Base-by-base conservation (phyloP, 2,888 invertebrate genomes). In the Netelia virgata region DNA sequence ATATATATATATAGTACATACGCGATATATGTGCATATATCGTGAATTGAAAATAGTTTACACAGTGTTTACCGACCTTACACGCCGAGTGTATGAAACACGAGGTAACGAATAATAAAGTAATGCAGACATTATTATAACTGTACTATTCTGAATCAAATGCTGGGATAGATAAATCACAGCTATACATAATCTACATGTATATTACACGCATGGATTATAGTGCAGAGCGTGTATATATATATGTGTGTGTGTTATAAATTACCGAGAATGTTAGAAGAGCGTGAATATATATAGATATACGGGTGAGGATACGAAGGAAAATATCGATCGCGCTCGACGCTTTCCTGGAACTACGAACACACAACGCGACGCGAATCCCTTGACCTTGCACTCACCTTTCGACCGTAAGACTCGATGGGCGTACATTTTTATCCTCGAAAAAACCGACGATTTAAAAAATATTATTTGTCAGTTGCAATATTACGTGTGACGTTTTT, bases 91-190 rank as follows among this genome's bases (percentile, higher is more conserved):
- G 59, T 20, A 64, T 63, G 28, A 16, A 74, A 53, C 53, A 53
- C 74, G 50, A 74, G 28, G 50, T 16, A 50, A 74, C 74, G 63
- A 74, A 74, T 63, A 74, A 72, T 61, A 74, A 63, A 69, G 28
- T 63, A 63, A 72, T 50, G 41, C 16, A n/a, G 11, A 5, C 50
- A 64, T 10, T 28, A 74, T 74, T 74, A 74, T 47, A 63, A 74
- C 63, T 63, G 74, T 63, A 50, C 63, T 43, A 18, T 74, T 50
- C 50, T 18, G 16, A 61, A 63, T 28, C 5, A 28, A 28, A 61
- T 63, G 53, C 16, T n/a, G 23, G 23, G 23, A 61, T 61, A 61
- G 23, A 61, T 61, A 61, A 23, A 61, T 61, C 23, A 28, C 61
- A n/a, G 23, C 10, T n/a, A 18, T 57, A 57, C 9, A 8, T 57